Percentiles rank a stretch among this genome's conserved stretches.
Conservation (phyloP, 2,888 invertebrate genomes). For the Drosophila greeni region DNA sequence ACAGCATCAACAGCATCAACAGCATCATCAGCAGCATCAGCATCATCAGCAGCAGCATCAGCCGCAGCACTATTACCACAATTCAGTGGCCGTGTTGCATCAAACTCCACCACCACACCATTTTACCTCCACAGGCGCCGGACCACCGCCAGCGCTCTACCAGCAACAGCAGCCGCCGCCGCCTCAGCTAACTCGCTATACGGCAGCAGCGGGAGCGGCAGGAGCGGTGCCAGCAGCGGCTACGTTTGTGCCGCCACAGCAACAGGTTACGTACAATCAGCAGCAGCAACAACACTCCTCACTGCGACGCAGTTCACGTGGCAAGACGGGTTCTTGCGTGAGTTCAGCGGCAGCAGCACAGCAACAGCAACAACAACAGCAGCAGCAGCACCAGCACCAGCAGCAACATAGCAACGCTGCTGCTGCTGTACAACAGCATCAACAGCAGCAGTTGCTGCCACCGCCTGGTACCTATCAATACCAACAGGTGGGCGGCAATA, state of each 20-base stretch:
- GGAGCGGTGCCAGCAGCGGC: conserved; percentile 28
- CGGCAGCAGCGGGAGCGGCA: conserved; percentile 34
- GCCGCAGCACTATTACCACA: conserved; percentile 74
- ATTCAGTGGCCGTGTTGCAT: conserved; percentile 81
- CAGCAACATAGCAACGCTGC: conserved; percentile 59
- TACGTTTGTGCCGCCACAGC: conserved; percentile 54
- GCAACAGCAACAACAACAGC: conserved; percentile 49
- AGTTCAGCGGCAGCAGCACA: conserved; percentile 77
- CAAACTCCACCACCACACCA: conserved; percentile 75
- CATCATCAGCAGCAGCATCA: conserved; percentile 57
- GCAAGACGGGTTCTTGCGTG: conserved; percentile 80
- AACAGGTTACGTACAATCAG: conserved; percentile 52
- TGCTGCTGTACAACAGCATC: conserved; percentile 57
- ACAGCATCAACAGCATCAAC: conserved; percentile 63
- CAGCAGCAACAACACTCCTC: conserved; percentile 67
- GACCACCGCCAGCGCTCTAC: conserved; percentile 58
- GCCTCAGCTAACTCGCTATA: conserved; percentile 57
- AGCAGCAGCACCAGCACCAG: conserved; percentile 62
- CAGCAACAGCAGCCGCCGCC: conserved; percentile 60
- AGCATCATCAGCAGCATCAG: conserved; percentile 54
- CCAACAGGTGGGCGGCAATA: conserved; percentile 65
- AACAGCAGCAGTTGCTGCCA: conserved; percentile 53
- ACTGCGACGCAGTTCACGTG: conserved; percentile 78
- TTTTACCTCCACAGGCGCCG: conserved; percentile 73
- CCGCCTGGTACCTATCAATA: conserved; percentile 61